Conservation (phyloP, 2,888 invertebrate genomes). For the Liopterus haemorrhoidalis region DNA sequence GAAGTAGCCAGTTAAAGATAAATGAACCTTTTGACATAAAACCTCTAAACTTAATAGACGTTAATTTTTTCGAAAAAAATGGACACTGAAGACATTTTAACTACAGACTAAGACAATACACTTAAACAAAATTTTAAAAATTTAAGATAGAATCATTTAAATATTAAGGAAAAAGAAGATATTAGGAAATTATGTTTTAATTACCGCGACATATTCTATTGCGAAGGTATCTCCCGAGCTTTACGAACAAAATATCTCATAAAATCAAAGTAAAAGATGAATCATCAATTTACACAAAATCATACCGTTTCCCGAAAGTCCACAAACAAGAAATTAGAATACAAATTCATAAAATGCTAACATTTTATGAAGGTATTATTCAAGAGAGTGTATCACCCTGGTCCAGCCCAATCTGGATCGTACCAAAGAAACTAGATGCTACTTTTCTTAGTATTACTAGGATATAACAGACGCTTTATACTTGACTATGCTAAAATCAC, state of each 20-base stretch:
- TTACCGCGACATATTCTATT: slow-evolving; percentile 2
- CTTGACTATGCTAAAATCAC: slow-evolving; percentile 27
- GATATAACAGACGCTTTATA: slow-evolving; percentile 36
- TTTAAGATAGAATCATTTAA: background rate
- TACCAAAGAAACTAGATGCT: slow-evolving; percentile 37
- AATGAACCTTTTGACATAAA: background rate
- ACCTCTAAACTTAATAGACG: background rate
- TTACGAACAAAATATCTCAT: slow-evolving; percentile 1
- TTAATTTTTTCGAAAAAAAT: slow-evolving; percentile 5
- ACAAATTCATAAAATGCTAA: slow-evolving; percentile 33
- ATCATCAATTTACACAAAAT: slow-evolving; percentile 19
- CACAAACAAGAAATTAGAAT: slow-evolving; percentile 32
- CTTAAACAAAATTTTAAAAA: background rate
- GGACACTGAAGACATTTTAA: background rate
- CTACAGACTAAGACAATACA: background rate
- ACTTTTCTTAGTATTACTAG: slow-evolving; percentile 34
- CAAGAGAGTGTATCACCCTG: slow-evolving; percentile 35
- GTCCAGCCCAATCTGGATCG: slow-evolving; percentile 38
- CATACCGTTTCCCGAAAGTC: slow-evolving; percentile 30
- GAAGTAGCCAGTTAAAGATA: background rate
- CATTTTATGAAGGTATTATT: slow-evolving; percentile 33
- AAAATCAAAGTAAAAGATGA: background rate
- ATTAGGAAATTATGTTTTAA: background rate
- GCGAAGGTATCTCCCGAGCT: too few relatives aligned
- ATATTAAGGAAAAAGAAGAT: background rate